Percentiles rank a stretch among this genome's conserved stretches.
phyloP scores from a whole-genome alignment of 2,888 invertebrate species.

The Rhodophaea formosa region DNA sequence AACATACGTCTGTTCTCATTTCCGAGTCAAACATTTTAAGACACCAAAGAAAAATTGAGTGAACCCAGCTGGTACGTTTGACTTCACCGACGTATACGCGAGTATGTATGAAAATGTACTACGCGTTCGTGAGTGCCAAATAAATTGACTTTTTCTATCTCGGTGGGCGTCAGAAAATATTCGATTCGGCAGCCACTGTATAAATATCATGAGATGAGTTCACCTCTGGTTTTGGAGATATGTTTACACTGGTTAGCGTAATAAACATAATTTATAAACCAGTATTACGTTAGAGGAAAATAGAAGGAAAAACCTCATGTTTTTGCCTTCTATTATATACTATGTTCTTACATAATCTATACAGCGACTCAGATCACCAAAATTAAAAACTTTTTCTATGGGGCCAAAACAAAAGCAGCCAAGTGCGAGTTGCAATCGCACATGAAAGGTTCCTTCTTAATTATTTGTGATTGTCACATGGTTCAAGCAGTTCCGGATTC shows the following conservation, averaged over 20 bases:
- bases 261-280: neutral
- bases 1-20: neutral
- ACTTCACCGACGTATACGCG: slow-evolving; percentile 30
- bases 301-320: neutral
- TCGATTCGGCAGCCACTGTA: slow-evolving; percentile 33
- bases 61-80: slow-evolving; percentile 34
- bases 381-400: too few relatives aligned
- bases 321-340: too few relatives aligned
- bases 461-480: too few relatives aligned
- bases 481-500: too few relatives aligned
- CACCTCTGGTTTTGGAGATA: slow-evolving; percentile 22
- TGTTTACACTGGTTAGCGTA: slow-evolving; percentile 18
- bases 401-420: too few relatives aligned
- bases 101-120: slow-evolving; percentile 17
- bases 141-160: slow-evolving; percentile 48
- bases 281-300: neutral
- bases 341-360: too few relatives aligned
- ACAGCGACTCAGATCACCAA: too few relatives aligned
- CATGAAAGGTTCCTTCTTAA: too few relatives aligned
- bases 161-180: slow-evolving; percentile 36
- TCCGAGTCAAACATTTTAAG: neutral
- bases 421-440: too few relatives aligned
- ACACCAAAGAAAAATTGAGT: slow-evolving; percentile 26
- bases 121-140: slow-evolving; percentile 32
- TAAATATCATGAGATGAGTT: slow-evolving; percentile 37